Evolutionary conservation across 2,888 invertebrate species (phyloP).

Genomic region (Tipula lateralis): DNA sequence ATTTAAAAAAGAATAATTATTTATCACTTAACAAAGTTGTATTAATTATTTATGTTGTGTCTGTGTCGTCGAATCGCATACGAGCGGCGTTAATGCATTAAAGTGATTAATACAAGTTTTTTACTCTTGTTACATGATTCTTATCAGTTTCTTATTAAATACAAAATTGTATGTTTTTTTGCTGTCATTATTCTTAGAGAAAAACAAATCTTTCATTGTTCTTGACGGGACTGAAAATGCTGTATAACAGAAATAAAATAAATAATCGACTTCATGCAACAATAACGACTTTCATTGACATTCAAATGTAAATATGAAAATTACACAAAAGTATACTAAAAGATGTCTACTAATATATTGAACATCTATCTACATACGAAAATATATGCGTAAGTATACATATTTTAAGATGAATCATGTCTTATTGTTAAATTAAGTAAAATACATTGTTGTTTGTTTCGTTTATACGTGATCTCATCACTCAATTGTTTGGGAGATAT

Average conservation of each 20-base stretch:
- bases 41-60: background rate
- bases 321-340: constrained; percentile 24
- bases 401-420: background rate
- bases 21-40: constrained; percentile 4
- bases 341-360: background rate
- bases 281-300: constrained; percentile 11
- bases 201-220: constrained; percentile 19
- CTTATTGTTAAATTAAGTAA: background rate
- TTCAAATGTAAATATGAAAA: constrained; percentile 24
- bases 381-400: background rate
- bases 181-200: background rate
- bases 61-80: background rate
- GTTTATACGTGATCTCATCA: background rate
- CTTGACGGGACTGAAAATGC: background rate
- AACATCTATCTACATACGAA: background rate
- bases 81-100: background rate
- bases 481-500: background rate
- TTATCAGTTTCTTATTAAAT: background rate
- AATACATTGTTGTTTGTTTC: background rate
- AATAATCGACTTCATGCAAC: constrained; percentile 19
- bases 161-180: background rate
- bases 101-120: background rate
- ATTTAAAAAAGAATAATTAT: background rate
- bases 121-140: background rate
- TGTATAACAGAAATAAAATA: background rate